These are phyloP conservation scores for Xenopus laevis DNA, from an alignment of 2,113 vertebrate species.

Conservation along the genomic window DNA sequence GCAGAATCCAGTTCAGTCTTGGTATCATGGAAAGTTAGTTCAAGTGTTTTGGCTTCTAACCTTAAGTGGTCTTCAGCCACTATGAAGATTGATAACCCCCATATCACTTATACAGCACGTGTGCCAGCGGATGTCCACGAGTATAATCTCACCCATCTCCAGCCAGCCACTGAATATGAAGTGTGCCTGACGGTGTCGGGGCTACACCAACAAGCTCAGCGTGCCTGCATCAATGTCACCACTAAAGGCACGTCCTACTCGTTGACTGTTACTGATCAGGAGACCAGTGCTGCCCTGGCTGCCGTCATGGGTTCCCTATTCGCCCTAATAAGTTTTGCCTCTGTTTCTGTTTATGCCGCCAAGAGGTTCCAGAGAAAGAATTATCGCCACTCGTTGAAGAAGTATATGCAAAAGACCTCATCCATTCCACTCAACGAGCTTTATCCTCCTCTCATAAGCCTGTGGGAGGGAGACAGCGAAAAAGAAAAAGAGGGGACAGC, in stretches of 20 bases:
- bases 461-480: constrained; percentile 94
- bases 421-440: constrained; percentile 95
- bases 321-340: constrained; percentile 83
- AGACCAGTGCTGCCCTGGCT: constrained; percentile 84
- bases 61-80: constrained; percentile 96
- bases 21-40: constrained; percentile 93
- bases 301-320: constrained; percentile 91
- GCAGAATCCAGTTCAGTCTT: constrained; percentile 88
- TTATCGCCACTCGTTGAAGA: constrained; percentile 94
- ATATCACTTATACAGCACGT: constrained; percentile 92
- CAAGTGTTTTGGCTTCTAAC: constrained; percentile 89
- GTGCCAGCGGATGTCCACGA: constrained; percentile 94
- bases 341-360: constrained; percentile 77
- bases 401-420: constrained; percentile 98
- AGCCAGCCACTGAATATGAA: constrained; percentile 91
- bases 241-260: constrained; percentile 84
- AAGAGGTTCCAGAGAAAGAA: constrained; percentile 94
- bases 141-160: constrained; percentile 92
- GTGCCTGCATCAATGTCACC: constrained; percentile 91
- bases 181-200: constrained; percentile 92
- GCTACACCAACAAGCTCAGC: constrained; percentile 87
- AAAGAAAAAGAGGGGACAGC: constrained; percentile 89
- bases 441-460: constrained; percentile 95
- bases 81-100: constrained; percentile 96
- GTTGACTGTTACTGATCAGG: constrained; percentile 80